These are phyloP conservation scores for Anhinga anhinga DNA, from an alignment of 2,113 vertebrate genomes.

Conservation along the genomic window DNA sequence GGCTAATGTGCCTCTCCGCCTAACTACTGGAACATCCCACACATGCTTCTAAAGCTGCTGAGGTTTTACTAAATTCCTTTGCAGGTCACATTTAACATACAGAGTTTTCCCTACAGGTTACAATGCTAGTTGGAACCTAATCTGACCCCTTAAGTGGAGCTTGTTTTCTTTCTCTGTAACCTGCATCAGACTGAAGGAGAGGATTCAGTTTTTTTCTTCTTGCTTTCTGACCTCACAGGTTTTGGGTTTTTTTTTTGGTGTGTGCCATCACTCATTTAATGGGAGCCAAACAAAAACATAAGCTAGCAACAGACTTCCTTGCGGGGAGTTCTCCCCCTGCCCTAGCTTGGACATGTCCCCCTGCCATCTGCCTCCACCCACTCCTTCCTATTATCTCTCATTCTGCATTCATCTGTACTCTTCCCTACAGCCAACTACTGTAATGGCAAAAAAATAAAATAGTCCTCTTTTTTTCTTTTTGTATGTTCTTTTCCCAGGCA, in stretches of 20 bases:
- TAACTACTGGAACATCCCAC: not conserved
- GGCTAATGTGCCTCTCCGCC: not conserved
- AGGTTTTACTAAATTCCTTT: not conserved
- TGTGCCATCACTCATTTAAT: not conserved
- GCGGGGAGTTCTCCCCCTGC: not conserved
- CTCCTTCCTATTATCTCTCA: not conserved
- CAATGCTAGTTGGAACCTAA: not conserved
- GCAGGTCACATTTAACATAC: not conserved
- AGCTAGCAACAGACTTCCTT: not conserved
- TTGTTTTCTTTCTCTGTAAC: not conserved
- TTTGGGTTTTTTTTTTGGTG: not conserved
- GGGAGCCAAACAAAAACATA: not conserved
- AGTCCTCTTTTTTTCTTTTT: not conserved
- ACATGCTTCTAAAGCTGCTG: not conserved
- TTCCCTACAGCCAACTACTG: not conserved
- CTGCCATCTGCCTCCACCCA: not conserved
- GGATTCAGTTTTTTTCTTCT: not conserved
- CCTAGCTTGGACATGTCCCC: not conserved
- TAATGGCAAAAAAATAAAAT: not conserved
- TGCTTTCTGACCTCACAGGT: not conserved
- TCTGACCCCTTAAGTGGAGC: not conserved
- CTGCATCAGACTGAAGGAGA: not conserved
- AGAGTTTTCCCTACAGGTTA: not conserved
- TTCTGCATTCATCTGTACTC: not conserved
- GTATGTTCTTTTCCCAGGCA: not conserved